Percentiles rank a stretch among this genome's conserved stretches.
Conservation (phyloP, 1,140 invertebrate genomes). For the Orussus abietinus region DNA sequence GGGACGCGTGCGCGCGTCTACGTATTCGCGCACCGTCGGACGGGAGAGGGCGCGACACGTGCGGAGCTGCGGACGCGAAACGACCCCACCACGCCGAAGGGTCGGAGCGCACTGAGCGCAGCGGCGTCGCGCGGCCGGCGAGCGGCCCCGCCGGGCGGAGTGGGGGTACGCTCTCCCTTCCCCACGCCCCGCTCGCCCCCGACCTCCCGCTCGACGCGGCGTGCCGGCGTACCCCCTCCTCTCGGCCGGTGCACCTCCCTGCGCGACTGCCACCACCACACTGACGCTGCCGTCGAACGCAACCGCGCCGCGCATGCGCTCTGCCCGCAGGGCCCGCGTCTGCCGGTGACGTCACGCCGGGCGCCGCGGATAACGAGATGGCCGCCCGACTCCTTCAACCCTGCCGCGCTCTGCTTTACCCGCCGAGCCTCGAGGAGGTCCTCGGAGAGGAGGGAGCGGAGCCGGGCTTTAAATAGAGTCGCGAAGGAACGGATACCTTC, state of each 20-base stretch:
- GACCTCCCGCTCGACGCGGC: neutral
- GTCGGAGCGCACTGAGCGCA: constrained; percentile 28
- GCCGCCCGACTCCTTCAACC: constrained; percentile 5
- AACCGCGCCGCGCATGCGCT: constrained; percentile 2
- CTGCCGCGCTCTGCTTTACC: neutral
- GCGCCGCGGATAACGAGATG: constrained; percentile 38
- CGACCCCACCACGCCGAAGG: constrained; percentile 18
- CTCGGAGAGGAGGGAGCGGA: too few species aligned
- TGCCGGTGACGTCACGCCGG: constrained; percentile 36
- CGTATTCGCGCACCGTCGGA: neutral
- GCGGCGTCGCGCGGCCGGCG: constrained; percentile 8
- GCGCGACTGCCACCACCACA: too few species aligned
- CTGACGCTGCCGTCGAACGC: constrained; percentile 1
- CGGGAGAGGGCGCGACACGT: neutral
- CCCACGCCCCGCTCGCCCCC: constrained; percentile 3
- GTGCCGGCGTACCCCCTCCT: constrained; percentile 7
- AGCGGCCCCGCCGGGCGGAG: neutral
- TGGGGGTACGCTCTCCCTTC: neutral
- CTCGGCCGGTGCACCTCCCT: constrained; percentile 3
- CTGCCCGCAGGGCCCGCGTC: constrained; percentile 23
- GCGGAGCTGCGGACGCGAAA: neutral
- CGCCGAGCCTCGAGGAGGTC: too few species aligned
- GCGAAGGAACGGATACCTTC: too few species aligned
- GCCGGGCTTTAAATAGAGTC: too few species aligned
- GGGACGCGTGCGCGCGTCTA: constrained; percentile 12